Base-by-base conservation (phyloP, 2,888 invertebrate genomes). In the Scaptomyza polygonia region DNA sequence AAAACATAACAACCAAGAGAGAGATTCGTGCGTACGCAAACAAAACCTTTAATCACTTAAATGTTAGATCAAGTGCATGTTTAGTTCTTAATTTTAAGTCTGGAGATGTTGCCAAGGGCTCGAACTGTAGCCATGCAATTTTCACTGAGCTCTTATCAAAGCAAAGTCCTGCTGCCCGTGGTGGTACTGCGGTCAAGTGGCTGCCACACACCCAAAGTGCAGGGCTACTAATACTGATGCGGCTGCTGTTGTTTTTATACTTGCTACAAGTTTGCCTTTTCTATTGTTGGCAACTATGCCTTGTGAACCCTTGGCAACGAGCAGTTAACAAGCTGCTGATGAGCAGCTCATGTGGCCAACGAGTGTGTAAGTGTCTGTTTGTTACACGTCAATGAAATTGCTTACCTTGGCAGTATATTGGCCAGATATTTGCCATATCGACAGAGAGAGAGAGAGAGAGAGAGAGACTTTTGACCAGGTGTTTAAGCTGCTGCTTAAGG, bases 291-390 rank as follows among this genome's bases (percentile, higher is more conserved):
- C 53, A 64, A 56, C 77, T 54, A 56, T 70, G 67, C 63, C 59
- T 43, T 76, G 54, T 45, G 55, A 53, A 62, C 42, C 57, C 64
- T 51, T 64, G 59, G 36, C 79, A 63, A 75, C 76, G 54, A 63
- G 54, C 56, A 66, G 58, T 59, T 72, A 77, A 77, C 80, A 77
- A 72, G 77, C 72, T 73, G 64, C 61, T 71, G 73, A 67, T 77
- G 77, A 72, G 61, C 64, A 58, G 32, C 42, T 67, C 43, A 39
- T 65, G 53, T 67, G 64, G 48, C 9, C 32, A 52, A 43, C 18
- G 27, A 6, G 27, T 43, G n/a, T 18, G 14, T 39, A 4, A 29
- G 21, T 53, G 29, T 34, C 25, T 51, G 40, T 40, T 30, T 65
- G 39, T 30, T 48, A 72, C 65, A 65, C 52, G 45, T 30, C 43